A percentile compares a stretch with the other conserved stretches of the same genome.
These are phyloP conservation scores for Puma concolor DNA, from an alignment of 2,113 vertebrate species.

Conservation along the genomic window DNA sequence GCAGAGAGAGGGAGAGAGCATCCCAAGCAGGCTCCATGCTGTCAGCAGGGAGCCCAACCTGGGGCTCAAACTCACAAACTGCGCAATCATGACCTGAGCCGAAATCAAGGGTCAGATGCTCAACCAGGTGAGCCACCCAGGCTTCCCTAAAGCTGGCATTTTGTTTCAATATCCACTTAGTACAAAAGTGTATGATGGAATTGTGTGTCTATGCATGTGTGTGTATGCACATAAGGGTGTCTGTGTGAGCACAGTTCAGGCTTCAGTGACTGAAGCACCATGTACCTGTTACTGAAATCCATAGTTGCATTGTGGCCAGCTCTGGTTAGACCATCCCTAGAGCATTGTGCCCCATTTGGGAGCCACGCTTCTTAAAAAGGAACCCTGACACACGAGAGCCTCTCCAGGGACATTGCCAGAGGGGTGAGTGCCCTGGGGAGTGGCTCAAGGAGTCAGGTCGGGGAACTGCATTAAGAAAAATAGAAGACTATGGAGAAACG, in stretches of 20 bases:
- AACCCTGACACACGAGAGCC: background rate
- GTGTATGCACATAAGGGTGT: background rate
- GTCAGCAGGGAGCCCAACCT: too few species aligned
- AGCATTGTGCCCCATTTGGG: background rate
- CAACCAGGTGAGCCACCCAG: too few species aligned
- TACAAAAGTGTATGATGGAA: background rate
- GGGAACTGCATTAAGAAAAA: background rate
- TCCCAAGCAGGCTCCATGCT: too few species aligned
- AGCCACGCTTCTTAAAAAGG: background rate
- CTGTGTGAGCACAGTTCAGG: background rate
- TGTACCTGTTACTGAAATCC: background rate
- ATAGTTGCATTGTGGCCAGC: background rate
- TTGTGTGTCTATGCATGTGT: background rate
- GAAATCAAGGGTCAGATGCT: too few species aligned
- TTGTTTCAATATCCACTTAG: background rate
- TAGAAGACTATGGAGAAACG: background rate
- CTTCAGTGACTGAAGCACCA: background rate
- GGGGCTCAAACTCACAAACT: too few species aligned
- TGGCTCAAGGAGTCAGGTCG: background rate
- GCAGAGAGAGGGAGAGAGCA: too few species aligned
- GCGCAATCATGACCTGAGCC: too few species aligned
- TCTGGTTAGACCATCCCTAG: background rate
- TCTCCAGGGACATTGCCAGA: background rate
- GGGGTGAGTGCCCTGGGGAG: background rate
- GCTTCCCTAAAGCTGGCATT: background rate